phyloP scores from a whole-genome alignment of 2,888 invertebrate genomes.

The Corbicula japonica region DNA sequence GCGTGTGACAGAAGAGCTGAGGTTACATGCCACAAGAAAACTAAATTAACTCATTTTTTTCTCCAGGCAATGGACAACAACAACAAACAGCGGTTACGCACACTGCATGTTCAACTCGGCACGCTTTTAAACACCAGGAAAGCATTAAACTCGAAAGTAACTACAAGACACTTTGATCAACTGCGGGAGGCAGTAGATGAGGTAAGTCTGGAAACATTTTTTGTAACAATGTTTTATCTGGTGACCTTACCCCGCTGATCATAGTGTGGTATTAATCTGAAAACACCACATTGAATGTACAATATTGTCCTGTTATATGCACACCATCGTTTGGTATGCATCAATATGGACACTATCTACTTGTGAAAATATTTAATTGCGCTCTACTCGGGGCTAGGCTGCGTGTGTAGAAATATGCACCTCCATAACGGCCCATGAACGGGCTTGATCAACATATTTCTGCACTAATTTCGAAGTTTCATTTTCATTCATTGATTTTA shows the following conservation, averaged over 20 bases:
- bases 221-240: background rate
- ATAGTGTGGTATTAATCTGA: background rate
- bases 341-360: background rate
- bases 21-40: background rate
- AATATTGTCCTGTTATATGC: background rate
- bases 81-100: constrained; percentile 62
- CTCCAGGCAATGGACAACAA: constrained; percentile 66
- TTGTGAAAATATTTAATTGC: no score
- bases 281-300: background rate
- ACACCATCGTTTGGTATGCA: background rate
- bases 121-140: constrained; percentile 65
- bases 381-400: no score
- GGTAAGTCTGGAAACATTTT: constrained; percentile 52
- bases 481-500: no score
- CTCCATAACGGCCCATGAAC: no score
- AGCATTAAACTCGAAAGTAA: constrained; percentile 71
- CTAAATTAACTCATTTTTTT: background rate
- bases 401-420: no score
- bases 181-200: constrained; percentile 63
- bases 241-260: background rate
- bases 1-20: background rate
- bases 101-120: constrained; percentile 62
- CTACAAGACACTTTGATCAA: constrained; percentile 63
- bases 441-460: no score
- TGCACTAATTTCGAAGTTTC: no score